Evolutionary conservation across 2,797 vertebrate species (phyloP), one percentile per base, ranked within the genome.

Genomic region (Neomorphus geoffroyi): DNA sequence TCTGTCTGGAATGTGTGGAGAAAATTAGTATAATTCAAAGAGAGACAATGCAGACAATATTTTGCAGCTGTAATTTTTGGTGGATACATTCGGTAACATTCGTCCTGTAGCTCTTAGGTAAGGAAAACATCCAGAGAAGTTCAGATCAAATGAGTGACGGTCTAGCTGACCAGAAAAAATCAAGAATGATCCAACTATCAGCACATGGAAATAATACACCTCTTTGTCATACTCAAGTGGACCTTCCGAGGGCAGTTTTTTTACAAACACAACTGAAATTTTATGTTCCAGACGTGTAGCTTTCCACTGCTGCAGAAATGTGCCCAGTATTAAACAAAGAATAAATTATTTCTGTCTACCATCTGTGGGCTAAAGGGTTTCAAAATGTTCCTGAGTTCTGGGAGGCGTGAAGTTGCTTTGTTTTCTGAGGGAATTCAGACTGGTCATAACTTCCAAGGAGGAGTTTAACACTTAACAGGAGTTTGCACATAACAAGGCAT

Each of bases 81-180:
- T 67, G 30, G 35, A 71, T 50, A 69, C 23, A 30, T 39, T 90
- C 65, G 46, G 65, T 62, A 71, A 62, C 24, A 39, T 75, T 84
- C 60, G 37, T 88, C 60, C 33, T 66, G 26, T 53, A 75, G n/a
- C 12, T 84, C 15, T 43, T 50, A 57, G 10, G 9, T 48, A 90
- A 86, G 80, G 60, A 84, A 95, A 93, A 92, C 28, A 53, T 50
- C 21, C 77, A 88, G 28, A 86, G 35, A 90, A 86, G 7, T 79
- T 86, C 32, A 75, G 39, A 45, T 54, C 11, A 93, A 91, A 78
- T 39, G n/a, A 67, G 15, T 35, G 54, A 91, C 66, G 91, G 23
- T 5, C 23, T 86, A 33, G 18, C 28, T 90, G 46, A 90, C 35
- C 13, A 79, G 90, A 90, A 83, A 83, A 64, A 23, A 60, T 90